These are phyloP conservation scores for Hiodon tergisus DNA, from an alignment of 2,113 vertebrate species.

Conservation along the genomic window DNA sequence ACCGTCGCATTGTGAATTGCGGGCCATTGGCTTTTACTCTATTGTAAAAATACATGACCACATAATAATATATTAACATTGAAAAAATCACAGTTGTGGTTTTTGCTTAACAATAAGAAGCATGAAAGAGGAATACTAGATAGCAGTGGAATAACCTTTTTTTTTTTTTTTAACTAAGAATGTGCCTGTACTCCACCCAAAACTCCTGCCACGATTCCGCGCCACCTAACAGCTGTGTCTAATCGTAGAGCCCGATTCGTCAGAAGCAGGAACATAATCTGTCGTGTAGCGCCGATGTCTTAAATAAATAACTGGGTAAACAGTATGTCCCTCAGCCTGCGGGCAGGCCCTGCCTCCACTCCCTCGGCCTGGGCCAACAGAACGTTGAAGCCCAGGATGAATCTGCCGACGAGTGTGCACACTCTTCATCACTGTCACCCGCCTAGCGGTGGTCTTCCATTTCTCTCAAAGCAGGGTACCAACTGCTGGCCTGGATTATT, in stretches of 20 bases:
- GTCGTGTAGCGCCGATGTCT: background rate
- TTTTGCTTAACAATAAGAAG: no score
- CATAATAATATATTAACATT: no score
- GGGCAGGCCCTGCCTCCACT: conserved; percentile 27
- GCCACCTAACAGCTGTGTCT: background rate
- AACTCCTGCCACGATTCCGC: background rate
- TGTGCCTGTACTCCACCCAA: background rate
- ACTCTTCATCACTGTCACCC: conserved; percentile 77
- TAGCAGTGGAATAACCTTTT: conserved; percentile 14
- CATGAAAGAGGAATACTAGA: background rate
- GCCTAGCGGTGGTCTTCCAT: conserved; percentile 73
- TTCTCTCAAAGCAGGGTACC: conserved; percentile 74
- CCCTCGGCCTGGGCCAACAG: conserved; percentile 30
- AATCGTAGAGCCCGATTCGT: background rate
- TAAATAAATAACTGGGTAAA: conserved; percentile 10
- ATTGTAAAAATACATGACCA: background rate
- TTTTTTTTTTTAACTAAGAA: background rate
- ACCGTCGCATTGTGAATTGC: background rate
- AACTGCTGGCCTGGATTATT: conserved; percentile 80
- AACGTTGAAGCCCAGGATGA: conserved; percentile 62
- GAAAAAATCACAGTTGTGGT: no score
- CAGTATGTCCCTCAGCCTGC: background rate
- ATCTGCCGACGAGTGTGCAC: conserved; percentile 69
- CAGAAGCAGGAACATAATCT: background rate
- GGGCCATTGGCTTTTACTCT: background rate